Evolutionary conservation across 2,888 invertebrate genomes (phyloP), one percentile per base, ranked within the genome.

Genomic region (Polydrusus pterygomalis): DNA sequence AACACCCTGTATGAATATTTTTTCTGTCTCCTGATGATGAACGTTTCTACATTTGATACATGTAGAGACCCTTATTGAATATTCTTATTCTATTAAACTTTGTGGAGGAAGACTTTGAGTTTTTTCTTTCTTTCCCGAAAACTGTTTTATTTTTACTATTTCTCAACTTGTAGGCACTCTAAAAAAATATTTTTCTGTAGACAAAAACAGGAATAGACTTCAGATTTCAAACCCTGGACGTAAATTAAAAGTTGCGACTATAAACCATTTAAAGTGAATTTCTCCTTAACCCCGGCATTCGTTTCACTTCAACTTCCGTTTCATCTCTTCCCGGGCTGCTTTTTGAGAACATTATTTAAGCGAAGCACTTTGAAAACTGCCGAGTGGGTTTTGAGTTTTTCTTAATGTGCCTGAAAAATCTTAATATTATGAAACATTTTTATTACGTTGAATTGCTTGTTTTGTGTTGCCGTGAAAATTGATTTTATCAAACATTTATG

Each of bases 321-420:
- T 60, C 58, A 18, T 60, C 58, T 60, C 58, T 60, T 60, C 58
- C 13, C 38, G 17, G 58, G 11, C 58, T 38, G 58, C 58, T 60
- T 60, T 60, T 60, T 60, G 18, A 38, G 58, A 60, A 60, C 58
- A 60, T 60, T 60, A 60, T 60, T 60, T 60, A 60, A 38, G 58
- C 58, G 17, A 60, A 38, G 58, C 58, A 38, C 58, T 60, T 40
- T 60, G 17, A 38, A 60, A 60, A 60, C 54, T 60, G 58, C 38
- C 58, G 38, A 60, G 38, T 60, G 58, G 58, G 38, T 38, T 60
- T 60, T 60, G 38, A 60, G 58, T 60, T 60, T 40, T 60, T 60
- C 17, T 60, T 60, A 60, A 60, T 60, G 58, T 38, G 38, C 38
- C 38, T 60, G 9, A 60, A 38, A 60, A 18, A 18, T 60, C 58